Evolutionary conservation across 64 coral and sea anemone species (phyloP), one percentile per base, ranked within the genome.

Genomic region (Pocillopora damicornis): DNA sequence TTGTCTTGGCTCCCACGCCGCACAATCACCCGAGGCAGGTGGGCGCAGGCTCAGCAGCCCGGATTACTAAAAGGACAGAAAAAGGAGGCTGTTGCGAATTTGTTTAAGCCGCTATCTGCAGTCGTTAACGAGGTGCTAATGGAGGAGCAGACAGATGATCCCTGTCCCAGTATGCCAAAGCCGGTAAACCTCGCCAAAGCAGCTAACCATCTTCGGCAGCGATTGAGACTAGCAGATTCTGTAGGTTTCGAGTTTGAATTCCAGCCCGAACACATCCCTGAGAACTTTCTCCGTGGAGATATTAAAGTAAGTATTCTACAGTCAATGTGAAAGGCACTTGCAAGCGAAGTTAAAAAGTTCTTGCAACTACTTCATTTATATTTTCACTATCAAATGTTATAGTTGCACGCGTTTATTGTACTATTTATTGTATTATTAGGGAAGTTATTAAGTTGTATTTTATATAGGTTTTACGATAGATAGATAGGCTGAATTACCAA

Each of bases 111-210:
- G 30, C 30, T 30, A 30, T 30, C 80, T 34, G 34, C 74, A 15
- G 81, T 89, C 13, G 77, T 89, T 17, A 79, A 80, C 63, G 5
- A 89, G 64, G 86, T 76, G 15, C 17, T 84, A 26, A n/a, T 83
- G 4, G 58, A 88, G 1, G 86, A 88, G 56, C 35, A 83, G 25
- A 60, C 58, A 0, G 79, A 81, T 22, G 86, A 14, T 35, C 86
- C 86, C 0, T 80, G 76, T 35, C 76, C 76, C 15, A 13, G 57
- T 35, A 25, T 88, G 9, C 30, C n/a, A 18, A 82, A 81, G 35
- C 85, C 91, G 26, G 78, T 74, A 35, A 23, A 88, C 74, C 45
- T 77, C 15, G 74, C 58, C 8, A 74, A 65, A 62, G 75, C 83
- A 38, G 83, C 81, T 22, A 92, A 92, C 76, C 26, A 61, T 14